phyloP scores from a whole-genome alignment of 2,888 invertebrate species.

The Onthophagus sagittarius region DNA sequence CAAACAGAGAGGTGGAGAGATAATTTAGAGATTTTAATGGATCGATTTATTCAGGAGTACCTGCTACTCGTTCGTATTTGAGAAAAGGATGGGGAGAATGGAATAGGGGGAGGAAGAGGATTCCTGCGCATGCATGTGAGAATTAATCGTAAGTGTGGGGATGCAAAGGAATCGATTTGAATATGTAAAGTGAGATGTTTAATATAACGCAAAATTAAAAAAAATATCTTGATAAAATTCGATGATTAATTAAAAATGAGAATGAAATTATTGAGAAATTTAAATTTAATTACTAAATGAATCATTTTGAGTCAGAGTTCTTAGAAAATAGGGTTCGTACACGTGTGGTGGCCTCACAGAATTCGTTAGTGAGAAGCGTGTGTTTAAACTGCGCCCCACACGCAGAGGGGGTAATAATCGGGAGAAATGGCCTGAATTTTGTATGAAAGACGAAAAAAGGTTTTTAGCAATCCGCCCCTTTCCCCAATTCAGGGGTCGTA shows the following conservation, averaged over 20 bases:
- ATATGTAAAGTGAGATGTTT: background rate
- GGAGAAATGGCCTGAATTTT: slow-evolving; percentile 49
- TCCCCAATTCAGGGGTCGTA: slow-evolving; percentile 40
- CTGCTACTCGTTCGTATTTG: background rate
- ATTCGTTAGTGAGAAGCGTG: slow-evolving; percentile 28
- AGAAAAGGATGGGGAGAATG: slow-evolving; percentile 34
- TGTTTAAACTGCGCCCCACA: slow-evolving; percentile 42
- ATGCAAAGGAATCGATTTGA: background rate
- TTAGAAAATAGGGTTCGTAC: background rate
- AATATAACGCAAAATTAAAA: background rate
- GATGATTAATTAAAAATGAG: too few relatives aligned
- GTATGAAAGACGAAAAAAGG: slow-evolving; percentile 48
- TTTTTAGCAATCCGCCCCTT: slow-evolving; percentile 47
- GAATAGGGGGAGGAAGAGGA: slow-evolving; percentile 34
- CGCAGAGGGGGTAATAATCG: slow-evolving; percentile 44
- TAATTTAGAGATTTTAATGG: slow-evolving; percentile 42
- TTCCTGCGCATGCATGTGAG: slow-evolving; percentile 19
- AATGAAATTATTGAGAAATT: background rate
- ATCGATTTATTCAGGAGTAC: slow-evolving; percentile 24
- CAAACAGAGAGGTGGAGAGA: slow-evolving; percentile 40
- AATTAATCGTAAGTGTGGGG: background rate
- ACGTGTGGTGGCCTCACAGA: background rate
- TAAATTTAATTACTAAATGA: background rate
- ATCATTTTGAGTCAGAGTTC: background rate
- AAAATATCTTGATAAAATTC: too few relatives aligned